Evolutionary conservation across 2,113 vertebrate genomes (phyloP), one percentile per base, ranked within the genome.

Genomic region (Falcunculus frontatus): DNA sequence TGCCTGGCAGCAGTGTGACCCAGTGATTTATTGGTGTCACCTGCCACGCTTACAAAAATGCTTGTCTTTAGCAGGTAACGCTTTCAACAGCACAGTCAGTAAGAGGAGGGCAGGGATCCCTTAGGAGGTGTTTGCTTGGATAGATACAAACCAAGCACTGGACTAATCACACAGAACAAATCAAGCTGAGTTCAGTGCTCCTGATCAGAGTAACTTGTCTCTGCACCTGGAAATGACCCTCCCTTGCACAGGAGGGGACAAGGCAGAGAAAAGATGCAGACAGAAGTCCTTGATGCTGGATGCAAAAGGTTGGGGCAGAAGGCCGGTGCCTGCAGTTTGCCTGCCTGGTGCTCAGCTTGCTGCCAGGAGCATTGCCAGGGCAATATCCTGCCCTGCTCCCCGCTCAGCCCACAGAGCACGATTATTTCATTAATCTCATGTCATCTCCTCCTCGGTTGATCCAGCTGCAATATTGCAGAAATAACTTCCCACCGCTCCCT

Each of bases 391-490:
- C 95, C 95, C 90, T 55, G 69, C 63, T 76, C 76, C 29, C n/a
- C 0, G 4, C 5, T 69, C 57, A 79, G 92, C 87, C 59, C 84
- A 90, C 35, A 47, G 59, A 95, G 72, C 65, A 41, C 59, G 8
- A 41, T 75, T 37, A 63, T 67, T 95, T 91, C 80, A 74, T 77
- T 88, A 70, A 69, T 64, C 81, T 95, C 35, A 1, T 80, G 89
- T 92, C 63, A 46, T 47, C 75, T 89, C 70, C 74, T 93, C 20
- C 92, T 79, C 3, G 1, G 44, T 7, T 93, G 76, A 87, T 86
- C 44, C 75, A 57, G 77, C 75, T 90, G 53, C 52, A 87, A n/a
- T 91, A 95, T 89, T 90, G 96, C 91, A 93, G 93, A 91, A 92
- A 95, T 67, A 92, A 92, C 70, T 91, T 95, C 62, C 63, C 11